These are phyloP conservation scores for Epinephelus fuscoguttatus DNA, from an alignment of 2,113 vertebrate genomes.

Conservation along the genomic window DNA sequence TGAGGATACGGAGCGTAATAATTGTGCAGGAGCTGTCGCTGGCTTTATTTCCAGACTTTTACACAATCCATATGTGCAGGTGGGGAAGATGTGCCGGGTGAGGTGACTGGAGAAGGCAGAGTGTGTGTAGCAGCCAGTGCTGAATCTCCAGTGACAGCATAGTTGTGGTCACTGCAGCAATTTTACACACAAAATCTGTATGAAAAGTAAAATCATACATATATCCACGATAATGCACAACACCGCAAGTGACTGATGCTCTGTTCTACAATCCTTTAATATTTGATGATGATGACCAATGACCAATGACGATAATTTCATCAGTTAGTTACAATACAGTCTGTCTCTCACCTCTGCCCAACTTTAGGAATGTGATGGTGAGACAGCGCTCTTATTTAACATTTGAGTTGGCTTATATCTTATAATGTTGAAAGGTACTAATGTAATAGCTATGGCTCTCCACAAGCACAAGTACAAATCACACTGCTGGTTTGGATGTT, in stretches of 20 bases:
- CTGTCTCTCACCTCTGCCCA: background rate
- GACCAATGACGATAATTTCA: background rate
- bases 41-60: background rate
- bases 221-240: background rate
- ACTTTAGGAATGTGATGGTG: background rate
- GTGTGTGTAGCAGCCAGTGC: no score
- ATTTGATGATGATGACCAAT: background rate
- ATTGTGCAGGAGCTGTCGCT: background rate
- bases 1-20: background rate
- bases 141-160: background rate
- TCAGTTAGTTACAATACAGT: background rate
- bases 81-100: background rate
- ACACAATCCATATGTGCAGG: background rate
- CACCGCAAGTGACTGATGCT: background rate
- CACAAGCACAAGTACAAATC: background rate
- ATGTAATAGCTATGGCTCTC: background rate
- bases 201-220: background rate
- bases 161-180: background rate
- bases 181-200: background rate
- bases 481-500: background rate
- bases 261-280: background rate
- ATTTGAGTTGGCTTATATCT: background rate
- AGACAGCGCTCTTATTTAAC: background rate
- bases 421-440: background rate
- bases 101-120: background rate